Evolutionary conservation across 2,113 vertebrate species (phyloP), one percentile per base, ranked within the genome.

Genomic region (Perccottus glenii): DNA sequence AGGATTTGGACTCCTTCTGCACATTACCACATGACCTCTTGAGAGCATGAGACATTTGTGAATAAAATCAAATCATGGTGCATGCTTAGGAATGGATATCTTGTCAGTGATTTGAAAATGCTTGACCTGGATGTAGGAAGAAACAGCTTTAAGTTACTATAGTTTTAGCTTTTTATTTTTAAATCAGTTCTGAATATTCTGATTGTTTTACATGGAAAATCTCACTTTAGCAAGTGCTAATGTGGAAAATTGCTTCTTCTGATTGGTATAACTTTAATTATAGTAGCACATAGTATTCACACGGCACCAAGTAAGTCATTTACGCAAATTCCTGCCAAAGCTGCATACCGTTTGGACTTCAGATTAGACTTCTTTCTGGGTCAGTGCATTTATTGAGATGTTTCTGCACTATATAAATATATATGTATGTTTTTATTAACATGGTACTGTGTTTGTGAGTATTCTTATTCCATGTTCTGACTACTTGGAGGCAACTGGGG

Each of bases 211-310:
- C 76, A 60, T 48, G 49, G 50, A 64, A 72, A 80, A 79, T 83
- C 55, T 63, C 61, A 61, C 19, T 80, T 84, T 80, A 71, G 70
- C 64, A 75, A 67, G 56, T 50, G 60, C 60, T 83, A 83, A 77
- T 81, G 78, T 88, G 83, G 78, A 86, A 88, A 87, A 88, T 82
- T 75, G 62, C 47, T 56, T 82, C 67, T 56, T 83, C 82, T 82
- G 55, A 84, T 79, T 78, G 61, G 40, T 75, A 4, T 42, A 67
- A 78, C 65, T 83, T 62, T 48, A 86, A 77, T 86, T 83, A 77
- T 27, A 56, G 56, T 57, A 14, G 64, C 61, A 19, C 9, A 5
- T 50, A 47, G 61, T 15, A 36, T 55, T 52, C 27, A 9, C 59
- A 61, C 1, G 42, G 49, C 42, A 27, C 45, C 19, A 27, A 27